A percentile compares a stretch with the other conserved stretches of the same genome.
Evolutionary conservation across 2,797 vertebrate genomes (phyloP).

Genomic region (Sebastiscus albofasciatus): DNA sequence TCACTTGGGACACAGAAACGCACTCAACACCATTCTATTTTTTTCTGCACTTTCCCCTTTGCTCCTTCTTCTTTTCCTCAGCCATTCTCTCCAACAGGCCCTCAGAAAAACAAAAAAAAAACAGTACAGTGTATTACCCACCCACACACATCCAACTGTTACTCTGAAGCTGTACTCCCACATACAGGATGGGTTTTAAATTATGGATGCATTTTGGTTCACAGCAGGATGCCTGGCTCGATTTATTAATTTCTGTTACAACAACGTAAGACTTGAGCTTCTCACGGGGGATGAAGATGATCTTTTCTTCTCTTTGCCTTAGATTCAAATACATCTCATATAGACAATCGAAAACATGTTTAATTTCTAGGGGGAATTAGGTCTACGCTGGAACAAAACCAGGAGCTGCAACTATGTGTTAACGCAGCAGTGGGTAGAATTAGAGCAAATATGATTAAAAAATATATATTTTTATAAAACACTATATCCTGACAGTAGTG

Average conservation of each 20-base stretch:
- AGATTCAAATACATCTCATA: not conserved
- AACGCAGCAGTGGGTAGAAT: no score
- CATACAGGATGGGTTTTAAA: conserved; percentile 58
- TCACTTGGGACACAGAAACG: conserved; percentile 11
- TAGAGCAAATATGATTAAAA: no score
- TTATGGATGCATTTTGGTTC: conserved; percentile 64
- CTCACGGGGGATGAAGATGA: conserved; percentile 18
- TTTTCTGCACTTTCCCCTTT: conserved; percentile 38
- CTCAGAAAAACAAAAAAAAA: conserved; percentile 37
- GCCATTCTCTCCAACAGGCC: conserved; percentile 25
- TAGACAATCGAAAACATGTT: not conserved
- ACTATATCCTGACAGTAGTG: no score
- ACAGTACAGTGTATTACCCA: conserved; percentile 46
- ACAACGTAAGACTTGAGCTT: conserved; percentile 17
- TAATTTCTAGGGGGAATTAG: not conserved
- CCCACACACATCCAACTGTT: conserved; percentile 56
- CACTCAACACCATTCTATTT: conserved; percentile 28
- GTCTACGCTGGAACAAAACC: not conserved
- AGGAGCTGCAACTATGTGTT: not conserved
- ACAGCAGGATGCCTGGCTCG: conserved; percentile 47
- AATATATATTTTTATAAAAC: no score
- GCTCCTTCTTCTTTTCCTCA: conserved; percentile 28
- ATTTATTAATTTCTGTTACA: conserved; percentile 55
- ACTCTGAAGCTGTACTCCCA: conserved; percentile 55
- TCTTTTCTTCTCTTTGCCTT: conserved; percentile 1